Evolutionary conservation across 2,888 invertebrate genomes (phyloP).

Genomic region (Acleris emargana): DNA sequence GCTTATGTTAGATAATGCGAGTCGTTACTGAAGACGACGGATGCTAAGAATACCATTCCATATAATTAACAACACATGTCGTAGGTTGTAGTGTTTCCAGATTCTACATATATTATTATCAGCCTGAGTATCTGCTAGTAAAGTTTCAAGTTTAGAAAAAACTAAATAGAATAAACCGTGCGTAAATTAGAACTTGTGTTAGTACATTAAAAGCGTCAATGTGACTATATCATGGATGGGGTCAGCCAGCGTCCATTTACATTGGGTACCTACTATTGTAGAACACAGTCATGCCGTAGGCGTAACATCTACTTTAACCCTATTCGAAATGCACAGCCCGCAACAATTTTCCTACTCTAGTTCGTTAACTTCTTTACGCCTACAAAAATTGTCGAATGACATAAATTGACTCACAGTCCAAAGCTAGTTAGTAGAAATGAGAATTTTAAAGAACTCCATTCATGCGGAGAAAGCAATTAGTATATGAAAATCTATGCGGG

Average conservation of each 20-base stretch:
- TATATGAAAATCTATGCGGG: slow-evolving; percentile 28
- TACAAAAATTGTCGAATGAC: slow-evolving; percentile 59
- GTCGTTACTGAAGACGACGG: not conserved
- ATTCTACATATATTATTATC: not conserved
- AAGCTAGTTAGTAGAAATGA: slow-evolving; percentile 46
- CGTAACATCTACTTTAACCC: slow-evolving; percentile 62
- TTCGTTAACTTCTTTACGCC: slow-evolving; percentile 59
- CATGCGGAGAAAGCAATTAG: slow-evolving; percentile 37
- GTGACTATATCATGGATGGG: not conserved
- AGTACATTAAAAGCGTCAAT: slow-evolving; percentile 4
- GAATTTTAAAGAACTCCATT: slow-evolving; percentile 36
- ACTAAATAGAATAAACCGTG: not conserved
- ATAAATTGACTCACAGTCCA: slow-evolving; percentile 67
- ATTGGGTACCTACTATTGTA: slow-evolving; percentile 7
- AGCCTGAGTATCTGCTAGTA: not conserved
- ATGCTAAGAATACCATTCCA: no score
- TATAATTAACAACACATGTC: no score
- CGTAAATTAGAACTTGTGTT: slow-evolving; percentile 4
- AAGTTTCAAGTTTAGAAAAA: not conserved
- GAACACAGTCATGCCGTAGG: slow-evolving; percentile 39
- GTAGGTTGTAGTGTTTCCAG: no score
- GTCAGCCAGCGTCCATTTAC: not conserved
- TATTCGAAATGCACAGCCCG: slow-evolving; percentile 77
- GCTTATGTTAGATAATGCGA: not conserved
- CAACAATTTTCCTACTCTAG: slow-evolving; percentile 68